A percentile compares a stretch with the other conserved stretches of the same genome.
Conservation (phyloP, 2,797 vertebrate species). For the Melanitta fusca region DNA sequence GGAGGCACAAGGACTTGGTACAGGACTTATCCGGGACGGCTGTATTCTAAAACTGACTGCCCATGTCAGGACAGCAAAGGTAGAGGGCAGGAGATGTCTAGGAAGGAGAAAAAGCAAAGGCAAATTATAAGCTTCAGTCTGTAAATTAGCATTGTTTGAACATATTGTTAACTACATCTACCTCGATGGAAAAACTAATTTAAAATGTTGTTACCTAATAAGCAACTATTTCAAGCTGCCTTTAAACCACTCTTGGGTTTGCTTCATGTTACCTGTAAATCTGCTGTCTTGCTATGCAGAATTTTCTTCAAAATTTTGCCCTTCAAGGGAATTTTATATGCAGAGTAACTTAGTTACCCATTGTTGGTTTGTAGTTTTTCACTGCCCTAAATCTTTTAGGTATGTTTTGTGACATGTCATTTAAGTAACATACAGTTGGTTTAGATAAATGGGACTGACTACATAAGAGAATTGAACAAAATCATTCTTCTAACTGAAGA, state of each 20-base stretch:
- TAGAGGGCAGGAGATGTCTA: background rate
- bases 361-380: background rate
- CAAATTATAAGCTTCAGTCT: background rate
- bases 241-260: background rate
- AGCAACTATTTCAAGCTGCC: background rate
- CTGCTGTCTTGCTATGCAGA: background rate
- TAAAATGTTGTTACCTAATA: background rate
- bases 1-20: background rate
- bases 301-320: background rate
- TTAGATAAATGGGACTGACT: background rate
- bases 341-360: background rate
- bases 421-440: background rate
- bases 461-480: background rate
- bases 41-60: background rate
- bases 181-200: background rate
- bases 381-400: background rate
- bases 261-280: background rate
- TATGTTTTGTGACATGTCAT: background rate
- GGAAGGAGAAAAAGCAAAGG: background rate
- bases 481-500: background rate
- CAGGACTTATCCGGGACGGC: accelerated
- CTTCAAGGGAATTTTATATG: background rate
- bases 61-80: accelerated
- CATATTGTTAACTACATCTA: background rate
- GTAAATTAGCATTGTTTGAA: background rate